A percentile compares a stretch with the other conserved stretches of the same genome.
These are phyloP conservation scores for Dolichomitus sp. DNA, from an alignment of 2,888 invertebrate species.

Conservation along the genomic window DNA sequence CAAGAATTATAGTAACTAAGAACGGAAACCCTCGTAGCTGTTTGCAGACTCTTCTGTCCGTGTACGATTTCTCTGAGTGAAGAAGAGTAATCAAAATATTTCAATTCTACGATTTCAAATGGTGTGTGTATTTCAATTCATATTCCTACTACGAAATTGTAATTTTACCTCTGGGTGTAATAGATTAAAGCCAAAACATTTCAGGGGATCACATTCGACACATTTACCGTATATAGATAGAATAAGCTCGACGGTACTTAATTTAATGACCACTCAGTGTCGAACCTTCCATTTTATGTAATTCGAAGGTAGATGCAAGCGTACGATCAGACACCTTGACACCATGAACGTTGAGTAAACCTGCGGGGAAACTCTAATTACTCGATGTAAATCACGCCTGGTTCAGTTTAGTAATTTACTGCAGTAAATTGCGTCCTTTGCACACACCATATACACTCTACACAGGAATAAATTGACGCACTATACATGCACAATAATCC, in stretches of 20 bases:
- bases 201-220: too few species aligned
- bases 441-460: background rate
- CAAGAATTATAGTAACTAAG: too few species aligned
- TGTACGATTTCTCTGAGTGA: too few species aligned
- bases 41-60: too few species aligned
- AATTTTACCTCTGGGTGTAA: too few species aligned
- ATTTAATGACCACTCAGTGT: constrained; percentile 22
- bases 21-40: too few species aligned
- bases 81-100: too few species aligned
- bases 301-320: background rate
- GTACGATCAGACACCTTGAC: background rate
- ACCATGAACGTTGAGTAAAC: constrained; percentile 3
- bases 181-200: too few species aligned
- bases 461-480: background rate
- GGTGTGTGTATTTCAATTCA: too few species aligned
- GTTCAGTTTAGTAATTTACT: constrained; percentile 28
- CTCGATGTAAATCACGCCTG: background rate
- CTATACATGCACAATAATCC: background rate
- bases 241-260: background rate
- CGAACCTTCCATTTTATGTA: background rate
- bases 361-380: constrained; percentile 18
- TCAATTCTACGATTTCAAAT: too few species aligned
- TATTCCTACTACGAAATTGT: too few species aligned
- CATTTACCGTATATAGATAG: background rate
- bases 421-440: constrained; percentile 12